Evolutionary conservation across 2,797 vertebrate genomes (phyloP), one percentile per base, ranked within the genome.

Genomic region (Echiichthys vipera): DNA sequence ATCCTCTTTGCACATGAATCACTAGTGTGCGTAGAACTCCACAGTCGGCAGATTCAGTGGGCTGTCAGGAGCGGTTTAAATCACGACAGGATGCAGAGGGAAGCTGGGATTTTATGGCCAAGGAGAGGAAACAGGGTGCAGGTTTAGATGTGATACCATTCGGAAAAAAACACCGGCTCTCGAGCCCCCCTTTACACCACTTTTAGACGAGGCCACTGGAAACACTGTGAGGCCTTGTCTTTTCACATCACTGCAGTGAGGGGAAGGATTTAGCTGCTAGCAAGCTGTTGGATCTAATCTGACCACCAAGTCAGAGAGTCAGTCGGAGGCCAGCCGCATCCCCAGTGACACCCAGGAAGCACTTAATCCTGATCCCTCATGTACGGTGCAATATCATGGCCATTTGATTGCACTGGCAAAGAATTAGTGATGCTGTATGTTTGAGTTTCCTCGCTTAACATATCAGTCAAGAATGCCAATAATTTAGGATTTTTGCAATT

Each of bases 231-330:
- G 7, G 67, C 46, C 65, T 47, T 51, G 78, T 80, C 58, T 42
- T 64, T 71, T 40, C 30, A 50, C 49, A 63, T 78, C 69, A 47
- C 77, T 67, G 85, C 84, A 78, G 83, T 6, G 63, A 63, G 71
- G 46, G 77, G 65, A n/a, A 81, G 91, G 90, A 89, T 91, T 92
- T 86, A 90, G 84, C 87, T 62, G 83, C 70, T 64, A 42, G 84
- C 88, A 89, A 88, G 88, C 85, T 89, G 84, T 78, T 84, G 22
- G 45, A 82, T 87, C 81, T 87, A 86, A 92, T 91, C 90, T 81
- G 71, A 82, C 67, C 67, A 67, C 77, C 71, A 68, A 86, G 88
- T 88, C 73, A 80, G 45, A 70, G 74, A 85, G 85, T 84, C 77
- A 71, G 24, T 64, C 32, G 0, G 81, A 82, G 80, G 78, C 84